Evolutionary conservation across 2,888 invertebrate species (phyloP).

Genomic region (Lasioglossum zephyrum): DNA sequence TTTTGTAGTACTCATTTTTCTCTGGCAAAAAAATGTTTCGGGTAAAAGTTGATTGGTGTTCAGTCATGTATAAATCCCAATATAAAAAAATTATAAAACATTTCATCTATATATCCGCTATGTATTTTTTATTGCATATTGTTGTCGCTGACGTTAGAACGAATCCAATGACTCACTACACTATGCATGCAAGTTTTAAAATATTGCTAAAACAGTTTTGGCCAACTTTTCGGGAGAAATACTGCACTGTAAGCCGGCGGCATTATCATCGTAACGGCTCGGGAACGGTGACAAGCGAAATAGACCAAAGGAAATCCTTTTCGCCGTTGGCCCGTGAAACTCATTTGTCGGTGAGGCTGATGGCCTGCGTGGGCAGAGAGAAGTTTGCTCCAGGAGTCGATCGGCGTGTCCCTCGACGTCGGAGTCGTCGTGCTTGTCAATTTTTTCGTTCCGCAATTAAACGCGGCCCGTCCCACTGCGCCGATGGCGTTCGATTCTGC

Average conservation of each 20-base stretch:
- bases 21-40: no score
- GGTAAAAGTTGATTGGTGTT: no score
- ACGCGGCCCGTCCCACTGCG: conserved; percentile 21
- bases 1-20: no score
- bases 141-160: no score
- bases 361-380: background rate
- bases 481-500: conserved; percentile 27
- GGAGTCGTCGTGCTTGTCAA: conserved; percentile 44
- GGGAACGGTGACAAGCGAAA: conserved; percentile 25
- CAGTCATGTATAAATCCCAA: no score
- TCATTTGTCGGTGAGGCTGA: conserved; percentile 41
- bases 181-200: no score
- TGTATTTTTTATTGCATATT: no score
- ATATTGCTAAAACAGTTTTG: no score
- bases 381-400: conserved; percentile 20
- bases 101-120: no score
- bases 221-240: no score
- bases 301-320: conserved; percentile 33
- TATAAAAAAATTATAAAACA: no score
- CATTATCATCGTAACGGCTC: background rate
- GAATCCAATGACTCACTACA: no score
- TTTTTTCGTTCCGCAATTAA: conserved; percentile 58
- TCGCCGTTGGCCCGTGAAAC: conserved; percentile 21
- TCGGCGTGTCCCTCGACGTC: conserved; percentile 32
- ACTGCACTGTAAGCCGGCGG: background rate